Conservation (phyloP, 1,140 invertebrate genomes). For the Liolophura sinensis region DNA sequence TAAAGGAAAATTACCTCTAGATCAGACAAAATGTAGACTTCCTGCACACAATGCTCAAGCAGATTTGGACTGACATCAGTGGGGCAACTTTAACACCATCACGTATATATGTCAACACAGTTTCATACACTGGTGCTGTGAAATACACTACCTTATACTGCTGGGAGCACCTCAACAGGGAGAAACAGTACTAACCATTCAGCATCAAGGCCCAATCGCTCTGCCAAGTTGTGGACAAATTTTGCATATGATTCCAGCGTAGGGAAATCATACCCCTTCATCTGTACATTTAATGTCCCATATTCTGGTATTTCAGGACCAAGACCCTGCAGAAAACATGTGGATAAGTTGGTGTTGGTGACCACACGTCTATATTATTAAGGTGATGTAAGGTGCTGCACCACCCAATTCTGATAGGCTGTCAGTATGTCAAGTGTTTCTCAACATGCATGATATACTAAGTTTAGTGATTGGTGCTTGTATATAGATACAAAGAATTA, state of each 20-base stretch:
- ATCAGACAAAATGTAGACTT: neutral
- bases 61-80: neutral
- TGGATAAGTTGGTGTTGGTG: neutral
- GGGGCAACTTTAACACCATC: neutral
- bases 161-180: slow-evolving; percentile 74
- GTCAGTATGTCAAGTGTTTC: neutral
- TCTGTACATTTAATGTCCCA: slow-evolving; percentile 74
- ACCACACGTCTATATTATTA: neutral
- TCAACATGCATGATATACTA: neutral
- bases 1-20: no score
- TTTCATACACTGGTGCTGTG: neutral
- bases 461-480: no score
- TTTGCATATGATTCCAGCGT: slow-evolving; percentile 79
- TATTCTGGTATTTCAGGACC: slow-evolving; percentile 66
- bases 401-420: neutral
- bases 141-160: neutral
- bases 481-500: no score
- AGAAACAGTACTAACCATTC: slow-evolving; percentile 55
- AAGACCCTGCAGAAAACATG: slow-evolving; percentile 24
- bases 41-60: neutral
- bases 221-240: slow-evolving; percentile 74
- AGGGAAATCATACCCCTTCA: slow-evolving; percentile 81
- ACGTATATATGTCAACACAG: neutral
- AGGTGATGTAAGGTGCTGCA: neutral
- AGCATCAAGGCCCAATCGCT: slow-evolving; percentile 74